Evolutionary conservation across 2,797 vertebrate species (phyloP).

Genomic region (Muscicapa striata): DNA sequence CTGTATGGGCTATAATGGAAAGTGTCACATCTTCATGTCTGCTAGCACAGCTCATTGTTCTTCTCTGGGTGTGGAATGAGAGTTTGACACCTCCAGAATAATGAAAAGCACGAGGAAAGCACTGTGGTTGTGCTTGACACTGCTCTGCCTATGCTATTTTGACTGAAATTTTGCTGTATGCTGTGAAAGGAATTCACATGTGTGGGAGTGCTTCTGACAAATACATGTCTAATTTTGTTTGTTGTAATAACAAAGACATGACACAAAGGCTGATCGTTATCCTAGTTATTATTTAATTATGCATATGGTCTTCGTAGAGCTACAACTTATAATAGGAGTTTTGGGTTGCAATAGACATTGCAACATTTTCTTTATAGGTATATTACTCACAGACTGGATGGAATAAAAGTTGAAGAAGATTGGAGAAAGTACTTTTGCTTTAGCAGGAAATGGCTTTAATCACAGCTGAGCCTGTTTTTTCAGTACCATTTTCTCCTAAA

Average conservation of each 20-base stretch:
- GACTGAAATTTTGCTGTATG: constrained; percentile 5
- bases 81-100: not conserved
- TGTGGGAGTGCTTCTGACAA: constrained; percentile 31
- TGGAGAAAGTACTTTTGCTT: not conserved
- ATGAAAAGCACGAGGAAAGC: not conserved
- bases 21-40: not conserved
- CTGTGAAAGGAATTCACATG: not conserved
- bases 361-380: not conserved
- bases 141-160: not conserved
- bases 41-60: not conserved
- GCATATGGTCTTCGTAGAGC: not conserved
- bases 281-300: constrained; percentile 19
- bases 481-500: not conserved
- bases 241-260: constrained; percentile 20
- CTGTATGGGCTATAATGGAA: not conserved
- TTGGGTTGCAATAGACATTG: not conserved
- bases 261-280: constrained; percentile 24
- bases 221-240: constrained; percentile 39
- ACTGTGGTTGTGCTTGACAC: not conserved
- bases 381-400: not conserved
- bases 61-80: not conserved
- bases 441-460: not conserved
- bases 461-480: not conserved
- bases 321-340: not conserved
- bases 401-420: not conserved